Conservation (phyloP, 2,113 vertebrate species). For the Alligator mississippiensis region DNA sequence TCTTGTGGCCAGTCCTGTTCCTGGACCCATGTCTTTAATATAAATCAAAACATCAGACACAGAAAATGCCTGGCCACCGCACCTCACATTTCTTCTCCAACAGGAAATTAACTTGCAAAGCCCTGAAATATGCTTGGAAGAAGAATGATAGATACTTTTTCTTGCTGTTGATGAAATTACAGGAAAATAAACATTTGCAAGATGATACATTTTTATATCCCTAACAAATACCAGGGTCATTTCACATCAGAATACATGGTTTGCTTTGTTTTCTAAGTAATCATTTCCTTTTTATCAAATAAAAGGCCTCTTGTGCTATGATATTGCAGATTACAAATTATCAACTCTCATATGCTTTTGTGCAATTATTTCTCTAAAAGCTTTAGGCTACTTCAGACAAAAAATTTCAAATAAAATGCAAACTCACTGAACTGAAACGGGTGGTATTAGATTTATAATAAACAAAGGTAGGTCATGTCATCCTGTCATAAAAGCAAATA, state of each 20-base stretch:
- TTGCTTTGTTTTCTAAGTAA: conserved; percentile 51
- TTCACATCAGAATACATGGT: conserved; percentile 48
- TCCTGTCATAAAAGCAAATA: conserved; percentile 49
- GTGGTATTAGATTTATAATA: conserved; percentile 83
- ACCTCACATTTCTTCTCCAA: background rate
- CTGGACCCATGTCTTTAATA: background rate
- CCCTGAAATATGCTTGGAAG: conserved; percentile 38
- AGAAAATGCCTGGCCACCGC: background rate
- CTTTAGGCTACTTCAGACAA: conserved; percentile 82
- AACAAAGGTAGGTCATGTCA: conserved; percentile 86
- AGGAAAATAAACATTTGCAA: conserved; percentile 61
- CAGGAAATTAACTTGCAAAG: background rate
- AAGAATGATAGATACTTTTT: background rate
- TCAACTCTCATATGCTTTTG: conserved; percentile 40
- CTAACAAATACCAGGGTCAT: conserved; percentile 60
- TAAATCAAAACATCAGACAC: background rate
- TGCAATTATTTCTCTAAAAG: conserved; percentile 66
- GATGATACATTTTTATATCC: conserved; percentile 49
- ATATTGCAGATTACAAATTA: conserved; percentile 64
- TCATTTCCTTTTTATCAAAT: conserved; percentile 55
- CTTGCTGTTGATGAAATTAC: conserved; percentile 63
- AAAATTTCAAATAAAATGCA: conserved; percentile 80
- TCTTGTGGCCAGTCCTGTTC: conserved; percentile 20
- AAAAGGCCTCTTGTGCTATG: conserved; percentile 14
- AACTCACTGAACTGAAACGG: conserved; percentile 86